Evolutionary conservation across 1,140 invertebrate genomes (phyloP).

Genomic region (Telenomus remus): DNA sequence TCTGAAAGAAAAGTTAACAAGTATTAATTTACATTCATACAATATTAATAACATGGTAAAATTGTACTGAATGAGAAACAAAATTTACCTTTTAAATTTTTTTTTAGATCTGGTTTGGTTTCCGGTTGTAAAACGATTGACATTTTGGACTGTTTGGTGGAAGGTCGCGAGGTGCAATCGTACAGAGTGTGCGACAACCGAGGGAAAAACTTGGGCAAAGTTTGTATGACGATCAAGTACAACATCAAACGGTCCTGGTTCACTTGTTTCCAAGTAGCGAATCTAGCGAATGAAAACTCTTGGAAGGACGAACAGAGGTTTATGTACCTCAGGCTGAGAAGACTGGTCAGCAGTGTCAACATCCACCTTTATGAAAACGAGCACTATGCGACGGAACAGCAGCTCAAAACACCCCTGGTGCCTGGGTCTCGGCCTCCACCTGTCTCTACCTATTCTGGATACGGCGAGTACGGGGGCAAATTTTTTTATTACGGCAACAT

Average conservation of each 20-base stretch:
- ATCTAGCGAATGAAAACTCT: conserved; percentile 57
- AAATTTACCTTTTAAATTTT: too few relatives aligned
- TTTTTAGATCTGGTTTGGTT: conserved; percentile 59
- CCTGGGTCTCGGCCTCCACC: conserved; percentile 48
- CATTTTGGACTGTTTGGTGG: conserved; percentile 68
- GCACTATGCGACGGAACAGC: conserved; percentile 62
- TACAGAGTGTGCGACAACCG: conserved; percentile 56
- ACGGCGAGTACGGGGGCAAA: conserved; percentile 69
- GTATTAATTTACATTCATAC: conserved; percentile 38
- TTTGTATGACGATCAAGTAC: conserved; percentile 69
- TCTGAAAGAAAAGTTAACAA: conserved; percentile 70
- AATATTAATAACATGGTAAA: too few relatives aligned
- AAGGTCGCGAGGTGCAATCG: conserved; percentile 64
- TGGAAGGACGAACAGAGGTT: conserved; percentile 71
- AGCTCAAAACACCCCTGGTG: conserved; percentile 33
- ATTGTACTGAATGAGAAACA: too few relatives aligned
- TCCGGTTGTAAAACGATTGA: conserved; percentile 72
- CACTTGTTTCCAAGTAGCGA: conserved; percentile 64
- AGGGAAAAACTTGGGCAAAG: conserved; percentile 18
- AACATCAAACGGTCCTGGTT: conserved; percentile 71
- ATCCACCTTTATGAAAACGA: conserved; percentile 63
- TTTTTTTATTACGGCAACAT: conserved; percentile 73
- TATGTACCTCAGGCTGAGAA: conserved; percentile 70
- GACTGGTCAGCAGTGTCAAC: conserved; percentile 68
- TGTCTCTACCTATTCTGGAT: conserved; percentile 69